Evolutionary conservation across 2,888 invertebrate species (phyloP).

Genomic region (Agelastica alni): DNA sequence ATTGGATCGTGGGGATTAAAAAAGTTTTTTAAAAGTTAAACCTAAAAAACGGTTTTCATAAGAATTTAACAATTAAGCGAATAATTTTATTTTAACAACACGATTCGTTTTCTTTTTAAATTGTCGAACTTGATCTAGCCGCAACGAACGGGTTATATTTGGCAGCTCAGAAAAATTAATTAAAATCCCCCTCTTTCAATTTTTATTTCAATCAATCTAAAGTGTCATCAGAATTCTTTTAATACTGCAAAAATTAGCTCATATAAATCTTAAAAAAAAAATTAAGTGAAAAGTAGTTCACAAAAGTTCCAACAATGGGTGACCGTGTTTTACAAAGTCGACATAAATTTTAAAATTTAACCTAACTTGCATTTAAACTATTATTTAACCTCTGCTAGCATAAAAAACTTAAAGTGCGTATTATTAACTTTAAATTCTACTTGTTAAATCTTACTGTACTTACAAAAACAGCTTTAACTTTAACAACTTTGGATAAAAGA

Average conservation of each 20-base stretch:
- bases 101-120: no score
- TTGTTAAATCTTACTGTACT: no score
- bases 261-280: constrained; percentile 6
- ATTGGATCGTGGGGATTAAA: no score
- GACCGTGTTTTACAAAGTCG: constrained; percentile 12
- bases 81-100: no score
- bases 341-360: constrained; percentile 9
- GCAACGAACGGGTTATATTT: constrained; percentile 5
- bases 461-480: no score
- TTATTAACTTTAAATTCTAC: no score
- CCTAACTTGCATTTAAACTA: constrained; percentile 9
- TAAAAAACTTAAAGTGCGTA: no score
- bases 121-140: constrained; percentile 9
- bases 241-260: constrained; percentile 17
- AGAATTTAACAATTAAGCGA: no score
- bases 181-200: constrained; percentile 19
- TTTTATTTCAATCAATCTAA: constrained; percentile 19
- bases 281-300: constrained; percentile 4
- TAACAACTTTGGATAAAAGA: no score
- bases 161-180: constrained; percentile 15
- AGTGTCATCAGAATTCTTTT: constrained; percentile 19
- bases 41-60: no score
- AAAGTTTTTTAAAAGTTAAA: no score
- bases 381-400: no score
- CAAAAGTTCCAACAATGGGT: constrained; percentile 12